Percentiles rank a stretch among this genome's conserved stretches.
Evolutionary conservation across 2,888 invertebrate genomes (phyloP).

Genomic region (Ferdinandea cuprea): DNA sequence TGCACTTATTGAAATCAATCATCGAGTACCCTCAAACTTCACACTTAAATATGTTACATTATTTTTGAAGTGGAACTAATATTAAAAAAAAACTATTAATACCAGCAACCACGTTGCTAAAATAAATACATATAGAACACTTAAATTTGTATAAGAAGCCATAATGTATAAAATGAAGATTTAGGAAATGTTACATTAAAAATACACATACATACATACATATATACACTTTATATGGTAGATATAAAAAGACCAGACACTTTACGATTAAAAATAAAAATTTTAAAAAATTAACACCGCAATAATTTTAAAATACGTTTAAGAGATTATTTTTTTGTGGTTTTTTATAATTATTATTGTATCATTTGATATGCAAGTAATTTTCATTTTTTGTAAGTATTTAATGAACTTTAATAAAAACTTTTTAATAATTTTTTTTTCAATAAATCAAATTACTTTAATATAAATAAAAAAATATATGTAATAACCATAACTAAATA

Average conservation of each 20-base stretch:
- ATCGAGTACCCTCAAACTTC: no score
- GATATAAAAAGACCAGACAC: conserved; percentile 37
- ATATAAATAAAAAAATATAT: not conserved
- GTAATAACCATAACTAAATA: no score
- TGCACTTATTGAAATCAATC: no score
- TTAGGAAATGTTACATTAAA: not conserved
- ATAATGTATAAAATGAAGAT: not conserved
- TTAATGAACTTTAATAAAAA: not conserved
- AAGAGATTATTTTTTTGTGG: conserved; percentile 23
- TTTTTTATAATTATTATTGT: conserved; percentile 76
- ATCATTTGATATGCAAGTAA: conserved; percentile 72
- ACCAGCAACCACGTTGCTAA: not conserved
- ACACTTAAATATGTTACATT: no score
- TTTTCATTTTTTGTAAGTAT: conserved; percentile 51
- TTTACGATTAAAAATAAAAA: conserved; percentile 27
- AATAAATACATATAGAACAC: no score
- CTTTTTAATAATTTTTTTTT: not conserved
- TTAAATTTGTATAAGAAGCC: not conserved
- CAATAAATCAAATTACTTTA: not conserved
- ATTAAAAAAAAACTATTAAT: no score
- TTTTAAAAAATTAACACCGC: conserved; percentile 6
- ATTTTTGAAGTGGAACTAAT: no score
- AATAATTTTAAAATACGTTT: conserved; percentile 44
- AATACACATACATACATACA: conserved; percentile 11
- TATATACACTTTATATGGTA: conserved; percentile 12